Conservation (phyloP, 2,113 vertebrate species). For the Dryoscopus gambensis region DNA sequence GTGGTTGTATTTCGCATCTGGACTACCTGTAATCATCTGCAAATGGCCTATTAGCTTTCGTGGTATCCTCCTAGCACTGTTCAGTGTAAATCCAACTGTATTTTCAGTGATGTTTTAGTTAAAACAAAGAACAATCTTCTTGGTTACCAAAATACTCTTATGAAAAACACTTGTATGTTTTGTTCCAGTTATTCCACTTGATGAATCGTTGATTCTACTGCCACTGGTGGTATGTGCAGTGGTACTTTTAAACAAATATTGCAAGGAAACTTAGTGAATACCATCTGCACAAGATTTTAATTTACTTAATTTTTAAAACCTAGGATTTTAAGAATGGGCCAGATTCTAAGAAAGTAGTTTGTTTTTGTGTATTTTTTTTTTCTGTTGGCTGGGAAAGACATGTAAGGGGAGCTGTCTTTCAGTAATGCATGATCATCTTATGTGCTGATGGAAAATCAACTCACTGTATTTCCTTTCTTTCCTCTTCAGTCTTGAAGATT, state of each 20-base stretch:
- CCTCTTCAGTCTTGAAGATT: not conserved
- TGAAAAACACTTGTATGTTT: not conserved
- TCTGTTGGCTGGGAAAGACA: not conserved
- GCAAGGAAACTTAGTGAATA: not conserved
- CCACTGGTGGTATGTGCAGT: not conserved
- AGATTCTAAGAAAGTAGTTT: not conserved
- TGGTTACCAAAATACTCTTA: not conserved
- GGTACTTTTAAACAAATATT: not conserved
- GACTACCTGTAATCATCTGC: not conserved
- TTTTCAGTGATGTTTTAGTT: conserved; percentile 44
- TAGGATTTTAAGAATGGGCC: not conserved
- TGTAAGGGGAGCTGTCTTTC: not conserved
- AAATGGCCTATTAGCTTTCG: conserved; percentile 29
- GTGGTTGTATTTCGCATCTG: not conserved
- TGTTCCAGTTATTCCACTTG: conserved; percentile 12
- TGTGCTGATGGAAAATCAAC: not conserved
- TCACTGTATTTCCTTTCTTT: conserved; percentile 24
- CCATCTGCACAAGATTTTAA: not conserved
- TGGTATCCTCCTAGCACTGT: conserved; percentile 15
- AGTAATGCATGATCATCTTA: not conserved
- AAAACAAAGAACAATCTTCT: not conserved
- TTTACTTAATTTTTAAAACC: not conserved
- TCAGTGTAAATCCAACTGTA: conserved; percentile 22
- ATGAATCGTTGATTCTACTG: conserved; percentile 3
- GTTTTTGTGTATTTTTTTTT: not conserved